A percentile compares a stretch with the other conserved stretches of the same genome.
These are phyloP conservation scores for Thymallus thymallus DNA, from an alignment of 2,113 vertebrate genomes.

Conservation along the genomic window DNA sequence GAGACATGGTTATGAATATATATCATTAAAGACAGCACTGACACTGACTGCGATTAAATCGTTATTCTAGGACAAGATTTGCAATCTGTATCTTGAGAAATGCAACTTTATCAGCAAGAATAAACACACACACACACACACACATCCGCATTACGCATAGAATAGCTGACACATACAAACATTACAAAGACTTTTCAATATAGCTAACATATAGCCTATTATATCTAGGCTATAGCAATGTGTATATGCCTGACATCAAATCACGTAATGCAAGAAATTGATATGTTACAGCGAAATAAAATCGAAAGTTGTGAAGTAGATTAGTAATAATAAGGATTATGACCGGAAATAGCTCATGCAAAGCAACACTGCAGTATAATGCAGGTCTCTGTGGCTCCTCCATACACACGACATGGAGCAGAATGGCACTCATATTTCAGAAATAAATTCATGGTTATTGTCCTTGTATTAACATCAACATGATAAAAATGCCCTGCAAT, in stretches of 20 bases:
- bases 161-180: not conserved
- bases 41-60: constrained; percentile 35
- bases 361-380: constrained; percentile 64
- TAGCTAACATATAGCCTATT: no score
- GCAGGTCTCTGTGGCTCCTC: constrained; percentile 28
- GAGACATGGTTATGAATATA: constrained; percentile 67
- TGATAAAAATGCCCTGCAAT: not conserved
- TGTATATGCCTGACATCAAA: not conserved
- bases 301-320: not conserved
- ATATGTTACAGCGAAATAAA: not conserved
- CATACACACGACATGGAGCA: constrained; percentile 18
- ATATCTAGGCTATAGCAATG: not conserved
- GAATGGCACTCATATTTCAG: not conserved
- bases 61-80: constrained; percentile 33
- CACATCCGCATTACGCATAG: not conserved
- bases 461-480: not conserved
- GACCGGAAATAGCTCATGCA: constrained; percentile 23
- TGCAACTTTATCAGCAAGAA: constrained; percentile 20
- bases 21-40: constrained; percentile 44
- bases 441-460: not conserved
- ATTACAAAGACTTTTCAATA: not conserved
- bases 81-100: constrained; percentile 18
- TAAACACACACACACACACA: not conserved
- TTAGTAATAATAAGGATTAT: not conserved
- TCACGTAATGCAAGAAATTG: not conserved